A percentile compares a stretch with the other conserved stretches of the same genome.
Conservation (phyloP, 53 echinoderm and acorn worm genomes). For the Paracentrotus lividus region DNA sequence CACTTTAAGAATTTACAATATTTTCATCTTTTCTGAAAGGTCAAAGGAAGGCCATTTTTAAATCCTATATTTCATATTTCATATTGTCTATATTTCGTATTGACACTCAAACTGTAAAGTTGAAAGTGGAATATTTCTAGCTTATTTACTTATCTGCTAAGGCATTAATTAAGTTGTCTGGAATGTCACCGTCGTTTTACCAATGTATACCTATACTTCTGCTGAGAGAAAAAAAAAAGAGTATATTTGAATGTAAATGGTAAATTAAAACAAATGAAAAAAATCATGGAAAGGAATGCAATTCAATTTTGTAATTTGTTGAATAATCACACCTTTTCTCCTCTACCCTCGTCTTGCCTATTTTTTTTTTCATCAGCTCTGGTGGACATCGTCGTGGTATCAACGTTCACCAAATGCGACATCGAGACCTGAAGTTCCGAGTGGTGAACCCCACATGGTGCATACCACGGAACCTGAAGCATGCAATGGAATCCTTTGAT, state of each 20-base stretch:
- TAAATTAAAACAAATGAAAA: neutral
- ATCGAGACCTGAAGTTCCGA: constrained; percentile 26
- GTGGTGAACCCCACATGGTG: constrained; percentile 48
- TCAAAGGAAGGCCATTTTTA: neutral
- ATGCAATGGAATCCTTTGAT: constrained; percentile 60
- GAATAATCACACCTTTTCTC: neutral
- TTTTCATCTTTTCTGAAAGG: neutral
- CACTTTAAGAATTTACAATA: neutral
- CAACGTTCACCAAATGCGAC: constrained; percentile 46
- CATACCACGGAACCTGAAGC: constrained; percentile 51
- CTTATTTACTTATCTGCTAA: neutral
- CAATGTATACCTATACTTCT: too few relatives aligned
- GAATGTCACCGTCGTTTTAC: too few relatives aligned
- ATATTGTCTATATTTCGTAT: neutral
- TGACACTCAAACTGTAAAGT: neutral
- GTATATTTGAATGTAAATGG: neutral
- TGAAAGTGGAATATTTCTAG: neutral
- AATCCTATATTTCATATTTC: too few relatives aligned
- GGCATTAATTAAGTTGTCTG: too few relatives aligned
- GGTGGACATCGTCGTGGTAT: neutral
- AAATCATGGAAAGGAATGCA: neutral
- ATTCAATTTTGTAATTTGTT: too few relatives aligned
- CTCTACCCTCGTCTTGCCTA: neutral
- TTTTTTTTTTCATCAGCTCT: neutral
- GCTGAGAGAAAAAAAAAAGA: neutral